phyloP scores from a whole-genome alignment of 2,888 invertebrate genomes.

The Trissonchulus sp. region DNA sequence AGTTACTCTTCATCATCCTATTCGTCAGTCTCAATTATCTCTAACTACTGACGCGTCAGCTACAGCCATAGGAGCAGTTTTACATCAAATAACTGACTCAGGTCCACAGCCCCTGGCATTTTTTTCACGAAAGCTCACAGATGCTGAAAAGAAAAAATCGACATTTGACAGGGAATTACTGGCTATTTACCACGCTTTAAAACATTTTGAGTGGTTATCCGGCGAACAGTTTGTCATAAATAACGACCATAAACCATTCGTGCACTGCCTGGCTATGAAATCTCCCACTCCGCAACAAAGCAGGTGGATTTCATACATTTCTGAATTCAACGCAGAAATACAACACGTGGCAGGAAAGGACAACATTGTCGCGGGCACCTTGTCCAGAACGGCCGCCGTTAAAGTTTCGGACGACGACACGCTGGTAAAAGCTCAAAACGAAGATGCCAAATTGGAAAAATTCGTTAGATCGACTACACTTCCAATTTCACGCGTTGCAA shows the following conservation, averaged over 20 bases:
- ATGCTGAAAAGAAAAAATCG: conserved; percentile 24
- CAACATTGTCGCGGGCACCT: background rate
- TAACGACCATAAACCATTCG: background rate
- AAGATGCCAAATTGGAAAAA: background rate
- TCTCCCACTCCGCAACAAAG: background rate
- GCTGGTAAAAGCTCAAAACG: background rate
- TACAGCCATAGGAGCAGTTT: conserved; percentile 13
- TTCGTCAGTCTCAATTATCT: background rate
- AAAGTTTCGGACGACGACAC: background rate
- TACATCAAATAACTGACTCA: conserved; percentile 10
- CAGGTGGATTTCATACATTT: background rate
- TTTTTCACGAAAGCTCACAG: conserved; percentile 20
- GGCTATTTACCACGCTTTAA: conserved; percentile 11
- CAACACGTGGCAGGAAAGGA: background rate
- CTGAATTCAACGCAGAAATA: background rate
- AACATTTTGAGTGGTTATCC: background rate
- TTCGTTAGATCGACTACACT: background rate
- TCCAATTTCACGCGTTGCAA: background rate
- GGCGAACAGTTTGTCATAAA: background rate
- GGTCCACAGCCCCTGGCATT: conserved; percentile 22
- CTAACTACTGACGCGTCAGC: conserved; percentile 24
- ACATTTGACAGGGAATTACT: conserved; percentile 19
- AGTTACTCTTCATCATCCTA: conserved; percentile 7
- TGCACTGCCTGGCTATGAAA: background rate
- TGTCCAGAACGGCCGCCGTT: background rate